Evolutionary conservation across 1,140 invertebrate genomes (phyloP), one percentile per base, ranked within the genome.

Genomic region (Platorchestia sp.): DNA sequence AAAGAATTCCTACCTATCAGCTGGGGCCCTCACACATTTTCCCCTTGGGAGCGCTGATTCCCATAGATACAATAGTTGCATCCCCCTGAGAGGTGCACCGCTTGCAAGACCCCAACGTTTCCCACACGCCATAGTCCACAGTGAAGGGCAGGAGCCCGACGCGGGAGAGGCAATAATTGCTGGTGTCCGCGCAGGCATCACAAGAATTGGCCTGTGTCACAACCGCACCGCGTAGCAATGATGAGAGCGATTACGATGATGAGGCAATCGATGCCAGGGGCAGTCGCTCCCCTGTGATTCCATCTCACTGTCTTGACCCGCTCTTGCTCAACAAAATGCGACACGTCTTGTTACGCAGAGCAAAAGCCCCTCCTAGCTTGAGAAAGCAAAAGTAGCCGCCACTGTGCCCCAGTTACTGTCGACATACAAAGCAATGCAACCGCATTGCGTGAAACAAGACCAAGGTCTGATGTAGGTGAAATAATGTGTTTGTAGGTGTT

Each of bases 241-340:
- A 45, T 93, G 43, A 40, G 44, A 45, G n/a, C 44, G 44, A 47
- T 93, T 93, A 93, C 91, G 40, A 40, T 10, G 40, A 1, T 45
- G 91, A 93, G 91, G 43, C 91, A 93, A 44, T 45, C 91, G 43
- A 44, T 47, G 91, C 43, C 41, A 36, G 87, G 87, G 87, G 44
- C 41, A 42, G 44, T 90, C 87, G 87, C 87, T 90, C 41, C 41
- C 41, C 41, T 43, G 87, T 27, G 87, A 90, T 90, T 44, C 41
- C 36, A 90, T 90, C 87, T 90, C 87, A 42, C 87, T 90, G 87
- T 90, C 87, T 42, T 90, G 87, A 90, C 87, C 87, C 27, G 59
- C 87, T 43, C 41, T 90, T 90, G 19, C 87, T 42, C 44, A 90
- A 90, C 87, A 19, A 36, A 75, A 75, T 22, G 14, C 14, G 14